phyloP scores from a whole-genome alignment of 2,888 invertebrate genomes.

The Synanthedon vespiformis region DNA sequence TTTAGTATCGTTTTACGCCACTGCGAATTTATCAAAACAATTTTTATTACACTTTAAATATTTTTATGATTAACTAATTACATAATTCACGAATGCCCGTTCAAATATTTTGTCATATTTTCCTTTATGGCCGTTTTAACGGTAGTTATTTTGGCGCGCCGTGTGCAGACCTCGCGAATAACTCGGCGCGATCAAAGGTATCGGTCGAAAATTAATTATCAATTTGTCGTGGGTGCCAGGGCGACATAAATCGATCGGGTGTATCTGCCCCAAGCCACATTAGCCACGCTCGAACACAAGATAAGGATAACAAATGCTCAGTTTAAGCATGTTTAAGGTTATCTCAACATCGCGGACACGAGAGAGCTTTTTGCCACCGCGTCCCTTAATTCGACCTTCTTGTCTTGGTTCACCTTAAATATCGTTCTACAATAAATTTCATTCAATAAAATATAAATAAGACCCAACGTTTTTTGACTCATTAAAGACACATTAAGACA shows the following conservation, averaged over 20 bases:
- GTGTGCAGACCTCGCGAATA: slow-evolving; percentile 39
- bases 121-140: slow-evolving; percentile 27
- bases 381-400: slow-evolving; percentile 48
- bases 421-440: slow-evolving; percentile 11
- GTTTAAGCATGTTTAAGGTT: slow-evolving; percentile 69
- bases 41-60: neutral
- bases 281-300: slow-evolving; percentile 63
- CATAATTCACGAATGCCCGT: slow-evolving; percentile 1
- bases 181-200: slow-evolving; percentile 62
- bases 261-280: slow-evolving; percentile 62
- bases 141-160: slow-evolving; percentile 35
- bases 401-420: slow-evolving; percentile 23
- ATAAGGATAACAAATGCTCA: slow-evolving; percentile 70
- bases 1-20: neutral
- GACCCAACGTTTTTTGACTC: neutral
- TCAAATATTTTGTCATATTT: slow-evolving; percentile 6
- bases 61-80: neutral
- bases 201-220: slow-evolving; percentile 65
- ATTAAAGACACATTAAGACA: too few relatives aligned
- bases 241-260: slow-evolving; percentile 68
- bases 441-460: slow-evolving; percentile 4
- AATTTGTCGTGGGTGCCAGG: slow-evolving; percentile 68
- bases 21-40: neutral
- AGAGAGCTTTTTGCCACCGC: slow-evolving; percentile 69
- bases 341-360: slow-evolving; percentile 67